A percentile compares a stretch with the other conserved stretches of the same genome.
These are phyloP conservation scores for Heliopora coerulea DNA, from an alignment of 92 coral and sea anemone genomes.

Conservation along the genomic window DNA sequence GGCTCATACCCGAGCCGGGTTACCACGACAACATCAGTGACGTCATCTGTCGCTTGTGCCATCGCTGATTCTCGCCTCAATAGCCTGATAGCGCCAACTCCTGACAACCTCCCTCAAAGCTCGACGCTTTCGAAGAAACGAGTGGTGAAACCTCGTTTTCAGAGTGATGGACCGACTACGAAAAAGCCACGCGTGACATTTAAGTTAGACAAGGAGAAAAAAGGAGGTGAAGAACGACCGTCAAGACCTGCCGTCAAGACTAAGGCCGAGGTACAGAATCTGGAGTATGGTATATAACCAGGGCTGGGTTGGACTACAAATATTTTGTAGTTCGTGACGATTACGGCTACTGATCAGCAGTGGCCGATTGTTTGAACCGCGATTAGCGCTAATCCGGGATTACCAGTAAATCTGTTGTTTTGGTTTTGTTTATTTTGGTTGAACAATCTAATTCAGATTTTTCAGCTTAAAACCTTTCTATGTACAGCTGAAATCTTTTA, in stretches of 20 bases:
- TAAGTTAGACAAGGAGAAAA: conserved; percentile 28
- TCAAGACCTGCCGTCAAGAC: conserved; percentile 32
- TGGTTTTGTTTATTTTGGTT: too few species aligned
- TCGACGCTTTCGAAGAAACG: conserved; percentile 31
- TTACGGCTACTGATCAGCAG: too few species aligned
- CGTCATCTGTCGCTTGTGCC: conserved; percentile 32
- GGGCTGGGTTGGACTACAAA: too few species aligned
- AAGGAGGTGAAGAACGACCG: neutral
- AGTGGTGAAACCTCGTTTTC: conserved; percentile 14
- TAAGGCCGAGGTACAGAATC: conserved; percentile 22
- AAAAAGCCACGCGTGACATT: conserved; percentile 39
- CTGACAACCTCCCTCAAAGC: conserved; percentile 14
- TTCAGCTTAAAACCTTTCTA: too few species aligned
- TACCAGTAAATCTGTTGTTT: too few species aligned
- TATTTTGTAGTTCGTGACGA: too few species aligned
- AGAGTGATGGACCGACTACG: neutral
- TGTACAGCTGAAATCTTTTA: too few species aligned
- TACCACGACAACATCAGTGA: conserved; percentile 28
- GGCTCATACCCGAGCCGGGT: conserved; percentile 7
- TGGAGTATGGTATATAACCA: neutral
- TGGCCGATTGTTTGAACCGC: too few species aligned
- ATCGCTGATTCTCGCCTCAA: conserved; percentile 40
- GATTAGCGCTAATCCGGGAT: too few species aligned
- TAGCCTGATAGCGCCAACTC: conserved; percentile 37
- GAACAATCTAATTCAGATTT: too few species aligned